Evolutionary conservation across 2,797 vertebrate species (phyloP), one percentile per base, ranked within the genome.

Genomic region (Pelochelys cantorii): DNA sequence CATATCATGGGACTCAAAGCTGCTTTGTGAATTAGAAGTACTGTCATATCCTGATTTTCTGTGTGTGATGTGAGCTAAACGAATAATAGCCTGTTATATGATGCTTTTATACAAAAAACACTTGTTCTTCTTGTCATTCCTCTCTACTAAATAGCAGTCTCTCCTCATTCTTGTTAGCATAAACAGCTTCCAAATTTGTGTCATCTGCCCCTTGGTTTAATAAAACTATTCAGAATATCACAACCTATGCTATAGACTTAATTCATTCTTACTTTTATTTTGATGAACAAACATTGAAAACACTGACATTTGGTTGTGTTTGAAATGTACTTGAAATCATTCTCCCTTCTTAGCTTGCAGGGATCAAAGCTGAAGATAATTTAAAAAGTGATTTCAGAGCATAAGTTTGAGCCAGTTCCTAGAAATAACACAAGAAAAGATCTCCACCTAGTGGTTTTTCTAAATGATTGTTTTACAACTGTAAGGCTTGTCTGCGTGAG

Each of bases 371-470:
- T 11, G 0, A 62, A 53, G 59, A 7, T 3, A 25, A 4, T 23
- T 37, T 0, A 0, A 42, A 0, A 1, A 7, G 17, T 5, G 23
- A 9, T 37, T 25, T 5, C 68, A 48, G 18, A 1, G 2, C 1
- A 1, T 15, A 18, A 0, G 8, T 29, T 3, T 4, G 29, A 52
- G 12, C 1, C 52, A 0, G 52, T 0, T 31, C 17, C 9, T 0
- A 56, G 71, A 55, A 11, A 3, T 3, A 95, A 18, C 1, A 2
- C 62, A 90, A 75, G 81, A 84, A 90, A 62, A 95, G 74, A 92
- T 83, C 95, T 29, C 96, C 96, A 97, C 91, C 96, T 97, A 97
- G 92, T 77, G 96, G 95, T 3, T 25, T 0, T 62, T 56, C 22
- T 5, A 4, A 18, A n/a, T 4, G 53, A 48, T 31, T 53, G 22